Percentiles rank a stretch among this genome's conserved stretches.
These are phyloP conservation scores for Caenorhabditis inopinata DNA, from an alignment of 1,140 invertebrate species.

Conservation along the genomic window DNA sequence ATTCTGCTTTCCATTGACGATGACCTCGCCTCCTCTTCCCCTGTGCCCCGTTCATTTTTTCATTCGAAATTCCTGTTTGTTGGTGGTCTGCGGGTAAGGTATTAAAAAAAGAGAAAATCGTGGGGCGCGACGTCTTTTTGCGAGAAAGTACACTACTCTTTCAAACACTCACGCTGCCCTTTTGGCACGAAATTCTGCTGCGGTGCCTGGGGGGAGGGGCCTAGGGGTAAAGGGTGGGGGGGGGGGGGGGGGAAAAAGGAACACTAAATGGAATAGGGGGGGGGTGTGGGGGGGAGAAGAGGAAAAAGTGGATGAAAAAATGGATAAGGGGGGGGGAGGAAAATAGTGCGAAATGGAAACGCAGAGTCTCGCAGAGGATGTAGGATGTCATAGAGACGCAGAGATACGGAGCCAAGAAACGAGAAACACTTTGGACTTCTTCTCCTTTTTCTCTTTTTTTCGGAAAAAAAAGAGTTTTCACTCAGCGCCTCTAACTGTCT, in stretches of 20 bases:
- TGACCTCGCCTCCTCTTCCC: too few species aligned
- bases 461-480: background rate
- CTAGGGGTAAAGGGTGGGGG: background rate
- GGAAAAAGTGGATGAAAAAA: background rate
- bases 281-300: background rate
- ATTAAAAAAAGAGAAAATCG: background rate
- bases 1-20: too few species aligned
- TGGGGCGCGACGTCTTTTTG: background rate
- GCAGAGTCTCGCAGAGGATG: too few species aligned
- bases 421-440: background rate
- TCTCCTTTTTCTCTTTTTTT: background rate
- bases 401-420: too few species aligned
- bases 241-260: background rate
- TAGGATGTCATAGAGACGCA: too few species aligned
- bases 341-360: too few species aligned
- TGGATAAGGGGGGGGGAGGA: background rate
- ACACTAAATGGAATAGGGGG: background rate
- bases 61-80: background rate
- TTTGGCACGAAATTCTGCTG: background rate
- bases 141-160: conserved; percentile 8
- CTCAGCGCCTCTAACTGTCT: background rate
- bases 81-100: background rate
- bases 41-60: background rate
- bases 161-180: background rate
- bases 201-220: background rate